Evolutionary conservation across 2,797 vertebrate genomes (phyloP).

Genomic region (Parauchenoglanis punctatus): DNA sequence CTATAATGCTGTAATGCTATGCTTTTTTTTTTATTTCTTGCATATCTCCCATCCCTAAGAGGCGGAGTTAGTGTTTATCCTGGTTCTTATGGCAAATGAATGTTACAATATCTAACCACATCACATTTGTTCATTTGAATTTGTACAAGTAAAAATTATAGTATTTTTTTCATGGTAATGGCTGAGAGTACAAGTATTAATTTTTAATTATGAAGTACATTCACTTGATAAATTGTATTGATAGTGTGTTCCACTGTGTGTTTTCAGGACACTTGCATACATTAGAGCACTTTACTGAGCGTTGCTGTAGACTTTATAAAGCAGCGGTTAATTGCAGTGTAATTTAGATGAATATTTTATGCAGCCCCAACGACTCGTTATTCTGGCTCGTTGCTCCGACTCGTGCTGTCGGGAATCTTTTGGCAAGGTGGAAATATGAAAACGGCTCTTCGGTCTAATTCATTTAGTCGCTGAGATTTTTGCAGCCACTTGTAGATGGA

Average conservation of each 20-base stretch:
- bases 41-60: not conserved
- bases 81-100: not conserved
- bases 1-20: not conserved
- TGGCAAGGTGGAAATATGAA: not conserved
- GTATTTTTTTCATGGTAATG: not conserved
- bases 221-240: not conserved
- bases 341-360: slow-evolving; percentile 26
- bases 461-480: slow-evolving; percentile 6
- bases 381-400: not conserved
- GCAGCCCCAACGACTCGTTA: not conserved
- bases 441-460: slow-evolving; percentile 1
- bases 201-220: not conserved
- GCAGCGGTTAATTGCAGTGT: not conserved
- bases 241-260: not conserved
- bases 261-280: not conserved
- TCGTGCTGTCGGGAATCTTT: not conserved
- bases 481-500: not conserved
- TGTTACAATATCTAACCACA: not conserved
- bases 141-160: not conserved
- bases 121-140: not conserved
- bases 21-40: not conserved
- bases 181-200: not conserved
- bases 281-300: not conserved
- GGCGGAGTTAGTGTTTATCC: not conserved
- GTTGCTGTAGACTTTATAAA: not conserved